These are phyloP conservation scores for Scrobipalpa atriplicella DNA, from an alignment of 2,888 invertebrate genomes.

Conservation along the genomic window DNA sequence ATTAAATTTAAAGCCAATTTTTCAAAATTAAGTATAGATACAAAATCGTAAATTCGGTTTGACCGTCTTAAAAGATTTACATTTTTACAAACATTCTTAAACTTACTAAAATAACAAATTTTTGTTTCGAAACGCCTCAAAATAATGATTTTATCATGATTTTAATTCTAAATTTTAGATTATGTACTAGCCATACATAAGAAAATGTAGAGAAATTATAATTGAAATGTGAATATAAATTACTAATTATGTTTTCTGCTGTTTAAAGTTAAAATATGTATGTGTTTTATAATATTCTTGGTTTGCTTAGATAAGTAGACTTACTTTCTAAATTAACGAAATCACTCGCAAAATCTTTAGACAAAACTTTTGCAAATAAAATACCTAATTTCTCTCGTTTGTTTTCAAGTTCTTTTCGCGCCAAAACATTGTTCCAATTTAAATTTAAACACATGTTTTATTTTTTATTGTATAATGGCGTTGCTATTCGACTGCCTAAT, in stretches of 20 bases:
- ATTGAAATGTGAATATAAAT: constrained; percentile 29
- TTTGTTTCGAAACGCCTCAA: constrained; percentile 34
- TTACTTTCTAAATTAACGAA: constrained; percentile 35
- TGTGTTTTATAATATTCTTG: constrained; percentile 27
- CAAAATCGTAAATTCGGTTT: constrained; percentile 20
- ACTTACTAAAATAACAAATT: constrained; percentile 35
- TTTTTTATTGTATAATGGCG: constrained; percentile 52
- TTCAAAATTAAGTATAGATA: constrained; percentile 15
- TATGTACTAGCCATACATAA: constrained; percentile 59
- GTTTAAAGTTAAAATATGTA: constrained; percentile 23
- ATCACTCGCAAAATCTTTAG: constrained; percentile 29
- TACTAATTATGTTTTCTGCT: constrained; percentile 23
- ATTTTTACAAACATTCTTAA: constrained; percentile 56
- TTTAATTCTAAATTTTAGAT: constrained; percentile 51
- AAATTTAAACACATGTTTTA: constrained; percentile 40
- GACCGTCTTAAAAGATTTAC: constrained; percentile 53
- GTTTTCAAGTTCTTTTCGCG: constrained; percentile 31
- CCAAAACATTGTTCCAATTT: constrained; percentile 36
- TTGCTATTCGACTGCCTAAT: constrained; percentile 41
- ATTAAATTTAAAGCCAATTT: constrained; percentile 31
- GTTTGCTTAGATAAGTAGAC: constrained; percentile 31
- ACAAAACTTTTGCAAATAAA: constrained; percentile 28
- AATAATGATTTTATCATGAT: constrained; percentile 18
- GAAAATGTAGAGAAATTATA: constrained; percentile 49
- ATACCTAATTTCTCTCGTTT: background rate